A percentile compares a stretch with the other conserved stretches of the same genome.
Evolutionary conservation across 2,888 invertebrate species (phyloP).

Genomic region (Sabellastarte sp.): DNA sequence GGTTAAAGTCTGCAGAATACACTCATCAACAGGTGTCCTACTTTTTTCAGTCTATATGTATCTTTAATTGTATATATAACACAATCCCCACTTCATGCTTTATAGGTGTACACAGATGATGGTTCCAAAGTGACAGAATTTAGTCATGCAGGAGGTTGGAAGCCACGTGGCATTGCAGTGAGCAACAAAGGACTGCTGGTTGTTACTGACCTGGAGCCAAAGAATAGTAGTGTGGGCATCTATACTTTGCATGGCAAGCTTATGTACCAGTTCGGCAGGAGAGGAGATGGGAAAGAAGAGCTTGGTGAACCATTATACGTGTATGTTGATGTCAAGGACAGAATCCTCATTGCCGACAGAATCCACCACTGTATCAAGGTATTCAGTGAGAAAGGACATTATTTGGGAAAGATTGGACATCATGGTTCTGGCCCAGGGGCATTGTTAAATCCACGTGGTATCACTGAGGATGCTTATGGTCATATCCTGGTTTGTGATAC

Average conservation of each 20-base stretch:
- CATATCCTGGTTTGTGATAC: slow-evolving; percentile 23
- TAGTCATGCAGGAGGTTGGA: slow-evolving; percentile 6
- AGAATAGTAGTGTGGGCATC: slow-evolving; percentile 11
- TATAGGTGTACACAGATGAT: not conserved
- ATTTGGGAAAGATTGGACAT: slow-evolving; percentile 10
- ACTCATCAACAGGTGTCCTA: no score
- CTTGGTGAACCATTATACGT: slow-evolving; percentile 18
- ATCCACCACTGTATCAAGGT: slow-evolving; percentile 18
- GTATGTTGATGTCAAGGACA: slow-evolving; percentile 17
- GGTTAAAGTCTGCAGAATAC: no score
- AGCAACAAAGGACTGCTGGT: slow-evolving; percentile 21
- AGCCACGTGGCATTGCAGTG: slow-evolving; percentile 16
- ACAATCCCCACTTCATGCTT: no score
- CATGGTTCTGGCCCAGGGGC: not conserved
- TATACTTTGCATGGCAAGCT: slow-evolving; percentile 16
- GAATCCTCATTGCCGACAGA: slow-evolving; percentile 21
- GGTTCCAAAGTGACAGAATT: not conserved
- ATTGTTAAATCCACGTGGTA: slow-evolving; percentile 12
- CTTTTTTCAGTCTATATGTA: no score
- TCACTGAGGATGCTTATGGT: slow-evolving; percentile 15
- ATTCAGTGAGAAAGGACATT: slow-evolving; percentile 17
- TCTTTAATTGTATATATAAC: no score
- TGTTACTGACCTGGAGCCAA: slow-evolving; percentile 11
- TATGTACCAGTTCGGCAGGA: slow-evolving; percentile 9
- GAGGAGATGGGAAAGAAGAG: not conserved